Evolutionary conservation across 2,797 vertebrate species (phyloP).

Genomic region (Myotis pilosus): DNA sequence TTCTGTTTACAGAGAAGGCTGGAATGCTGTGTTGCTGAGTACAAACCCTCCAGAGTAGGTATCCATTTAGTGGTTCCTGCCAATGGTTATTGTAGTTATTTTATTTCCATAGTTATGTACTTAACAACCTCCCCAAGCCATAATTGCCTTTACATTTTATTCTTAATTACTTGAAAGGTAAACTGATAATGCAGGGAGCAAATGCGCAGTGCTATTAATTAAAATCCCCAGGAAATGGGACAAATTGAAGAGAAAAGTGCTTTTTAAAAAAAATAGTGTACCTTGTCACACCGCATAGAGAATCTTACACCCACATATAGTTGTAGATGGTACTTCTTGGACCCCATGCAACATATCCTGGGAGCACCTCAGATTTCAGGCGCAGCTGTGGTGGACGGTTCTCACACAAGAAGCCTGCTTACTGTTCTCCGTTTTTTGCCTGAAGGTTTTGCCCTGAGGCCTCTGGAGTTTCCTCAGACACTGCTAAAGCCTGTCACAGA

Average conservation of each 20-base stretch:
- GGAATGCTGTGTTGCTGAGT: background rate
- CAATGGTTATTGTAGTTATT: conserved; percentile 17
- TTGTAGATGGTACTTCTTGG: background rate
- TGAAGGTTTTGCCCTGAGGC: background rate
- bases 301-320: background rate
- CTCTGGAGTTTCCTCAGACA: background rate
- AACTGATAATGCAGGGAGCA: conserved; percentile 43
- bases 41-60: conserved; percentile 1
- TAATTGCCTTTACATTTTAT: conserved; percentile 31
- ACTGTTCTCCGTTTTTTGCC: background rate
- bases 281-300: background rate
- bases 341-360: background rate
- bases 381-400: background rate
- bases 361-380: background rate
- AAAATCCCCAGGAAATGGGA: background rate
- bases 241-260: background rate
- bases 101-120: background rate
- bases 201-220: conserved; percentile 24
- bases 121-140: conserved; percentile 44
- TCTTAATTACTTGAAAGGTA: conserved; percentile 63
- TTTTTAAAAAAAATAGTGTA: background rate
- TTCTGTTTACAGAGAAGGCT: background rate
- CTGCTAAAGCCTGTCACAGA: background rate
- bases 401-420: background rate
- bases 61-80: background rate